Base-by-base conservation (phyloP, 2,888 invertebrate species). In the Plagodis pulveraria region DNA sequence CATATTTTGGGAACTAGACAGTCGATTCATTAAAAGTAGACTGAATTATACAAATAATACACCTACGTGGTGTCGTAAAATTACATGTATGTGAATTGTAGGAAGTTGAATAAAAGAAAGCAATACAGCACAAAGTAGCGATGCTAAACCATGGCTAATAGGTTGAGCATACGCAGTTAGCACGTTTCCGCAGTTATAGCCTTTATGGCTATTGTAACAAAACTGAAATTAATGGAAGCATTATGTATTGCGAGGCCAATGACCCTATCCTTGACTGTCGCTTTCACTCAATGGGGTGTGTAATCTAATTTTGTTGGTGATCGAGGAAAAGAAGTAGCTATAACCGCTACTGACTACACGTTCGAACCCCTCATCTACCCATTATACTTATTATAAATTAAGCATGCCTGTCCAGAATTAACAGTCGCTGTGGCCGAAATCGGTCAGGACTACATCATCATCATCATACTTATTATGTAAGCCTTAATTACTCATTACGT, bases 251-350 rank as follows among this genome's bases (percentile, higher is more conserved):
- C 50, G 47, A 64, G 76, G 76, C 69, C 77, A 76, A 72, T 73
- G 79, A 79, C 77, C 78, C 66, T 66, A 73, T 77, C 79, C 78
- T 77, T 78, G 67, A 49, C 53, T 49, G 44, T 66, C 64, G 65
- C 79, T 80, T 80, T 80, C 79, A 65, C 78, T 73, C 53, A 65
- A 66, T 71, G 66, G 65, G 69, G 65, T 63, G 54, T 63, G 61
- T 72, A 66, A 65, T 60, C 60, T 58, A 38, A 62, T 54, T 63
- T 59, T 50, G 54, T 48, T 47, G 11, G 42, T 38, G 40, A 46
- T 12, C 40, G 32, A 60, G 62, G 65, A 65, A 65, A 52, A 44
- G 32, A 53, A 38, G 43, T 22, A 12, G 6, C 36, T 32, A 45
- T 40, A 22, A 50, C 12, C 6, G 36, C 10, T 11, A 34, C 8